phyloP scores from a whole-genome alignment of 2,797 vertebrate genomes.

The Mormyrus proboscirostris region DNA sequence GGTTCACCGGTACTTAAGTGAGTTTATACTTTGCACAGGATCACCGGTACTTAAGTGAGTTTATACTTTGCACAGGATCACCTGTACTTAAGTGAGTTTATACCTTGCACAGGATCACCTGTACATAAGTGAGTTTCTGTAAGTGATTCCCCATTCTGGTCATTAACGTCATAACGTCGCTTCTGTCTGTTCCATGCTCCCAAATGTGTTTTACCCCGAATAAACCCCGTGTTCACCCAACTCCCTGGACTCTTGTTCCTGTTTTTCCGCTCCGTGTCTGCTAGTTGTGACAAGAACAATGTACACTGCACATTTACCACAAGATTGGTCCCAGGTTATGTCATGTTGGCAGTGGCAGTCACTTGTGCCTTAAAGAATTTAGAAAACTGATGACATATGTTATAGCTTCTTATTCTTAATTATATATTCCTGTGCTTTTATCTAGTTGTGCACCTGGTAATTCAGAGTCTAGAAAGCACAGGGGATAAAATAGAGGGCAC shows the following conservation, averaged over 20 bases:
- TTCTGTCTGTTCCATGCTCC: neutral
- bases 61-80: no score
- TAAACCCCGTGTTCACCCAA: neutral
- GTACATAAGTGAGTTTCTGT: neutral
- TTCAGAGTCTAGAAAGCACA: neutral
- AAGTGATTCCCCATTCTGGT: neutral
- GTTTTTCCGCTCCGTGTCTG: neutral
- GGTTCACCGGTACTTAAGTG: no score
- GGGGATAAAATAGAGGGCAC: neutral
- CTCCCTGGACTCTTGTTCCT: neutral
- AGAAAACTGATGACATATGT: neutral
- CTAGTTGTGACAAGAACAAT: neutral
- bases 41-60: no score
- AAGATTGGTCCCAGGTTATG: neutral
- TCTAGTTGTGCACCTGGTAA: neutral
- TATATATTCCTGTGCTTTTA: neutral
- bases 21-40: no score
- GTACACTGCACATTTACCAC: neutral
- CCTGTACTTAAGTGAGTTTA: no score
- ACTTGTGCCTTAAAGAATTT: neutral
- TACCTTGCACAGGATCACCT: neutral
- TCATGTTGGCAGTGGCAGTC: neutral
- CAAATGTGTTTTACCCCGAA: neutral
- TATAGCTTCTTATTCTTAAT: neutral
- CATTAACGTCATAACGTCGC: neutral